phyloP scores from a whole-genome alignment of 2,797 vertebrate genomes.

The Acridotheres tristis region DNA sequence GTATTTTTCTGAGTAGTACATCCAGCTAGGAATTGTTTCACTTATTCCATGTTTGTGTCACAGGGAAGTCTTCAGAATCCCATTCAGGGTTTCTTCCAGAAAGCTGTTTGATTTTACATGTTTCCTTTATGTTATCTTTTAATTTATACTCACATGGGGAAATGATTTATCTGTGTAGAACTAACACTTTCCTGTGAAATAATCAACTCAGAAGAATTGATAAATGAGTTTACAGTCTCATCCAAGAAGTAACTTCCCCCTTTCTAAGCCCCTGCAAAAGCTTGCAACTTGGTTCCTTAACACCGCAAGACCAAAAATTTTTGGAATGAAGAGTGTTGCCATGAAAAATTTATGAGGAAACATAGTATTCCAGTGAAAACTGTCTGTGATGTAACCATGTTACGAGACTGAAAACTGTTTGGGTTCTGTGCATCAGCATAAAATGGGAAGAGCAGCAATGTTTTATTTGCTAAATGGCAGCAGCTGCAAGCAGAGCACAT shows the following conservation, averaged over 20 bases:
- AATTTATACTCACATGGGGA: neutral
- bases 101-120: neutral
- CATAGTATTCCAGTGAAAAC: constrained; percentile 17
- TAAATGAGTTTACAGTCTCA: neutral
- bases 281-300: neutral
- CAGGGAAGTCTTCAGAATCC: neutral
- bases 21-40: neutral
- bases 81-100: neutral
- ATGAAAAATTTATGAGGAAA: constrained; percentile 24
- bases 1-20: neutral
- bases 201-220: neutral
- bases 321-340: constrained; percentile 5
- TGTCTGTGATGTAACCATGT: neutral
- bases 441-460: neutral
- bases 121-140: neutral
- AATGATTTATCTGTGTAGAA: neutral
- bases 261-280: constrained; percentile 2
- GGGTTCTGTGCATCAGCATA: neutral
- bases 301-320: neutral
- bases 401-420: neutral
- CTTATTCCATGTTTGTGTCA: neutral
- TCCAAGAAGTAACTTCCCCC: neutral
- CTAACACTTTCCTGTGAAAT: neutral
- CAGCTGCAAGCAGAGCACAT: neutral
- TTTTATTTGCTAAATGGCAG: neutral